phyloP scores from a whole-genome alignment of 2,113 vertebrate species.

The Ctenomys sociabilis region DNA sequence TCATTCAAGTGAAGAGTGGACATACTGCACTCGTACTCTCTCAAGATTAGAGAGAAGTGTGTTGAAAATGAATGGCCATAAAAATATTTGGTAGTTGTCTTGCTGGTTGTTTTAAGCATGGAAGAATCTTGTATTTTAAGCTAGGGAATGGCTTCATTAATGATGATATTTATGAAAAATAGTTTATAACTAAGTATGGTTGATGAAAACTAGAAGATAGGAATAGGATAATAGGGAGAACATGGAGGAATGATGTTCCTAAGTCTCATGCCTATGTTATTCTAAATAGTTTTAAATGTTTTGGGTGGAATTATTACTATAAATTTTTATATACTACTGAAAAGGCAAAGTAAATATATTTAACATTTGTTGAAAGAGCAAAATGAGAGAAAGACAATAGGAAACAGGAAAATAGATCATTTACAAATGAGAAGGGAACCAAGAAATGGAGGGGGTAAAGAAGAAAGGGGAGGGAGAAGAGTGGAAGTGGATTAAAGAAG shows the following conservation, averaged over 20 bases:
- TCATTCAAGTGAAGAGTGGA: neutral
- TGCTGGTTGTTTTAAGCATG: neutral
- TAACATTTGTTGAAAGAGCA: neutral
- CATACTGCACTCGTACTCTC: neutral
- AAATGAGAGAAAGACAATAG: neutral
- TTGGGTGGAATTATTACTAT: neutral
- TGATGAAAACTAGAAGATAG: neutral
- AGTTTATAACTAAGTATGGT: neutral
- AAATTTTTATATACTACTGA: neutral
- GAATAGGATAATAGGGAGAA: neutral
- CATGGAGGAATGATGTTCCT: neutral
- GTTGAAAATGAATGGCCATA: neutral
- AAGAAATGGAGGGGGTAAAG: too few relatives aligned
- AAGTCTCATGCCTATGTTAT: neutral
- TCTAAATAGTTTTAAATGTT: neutral
- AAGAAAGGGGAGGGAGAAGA: too few relatives aligned
- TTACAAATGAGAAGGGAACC: too few relatives aligned
- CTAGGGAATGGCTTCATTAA: neutral
- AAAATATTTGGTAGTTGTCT: neutral
- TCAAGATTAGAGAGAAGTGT: neutral
- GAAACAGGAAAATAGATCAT: too few relatives aligned
- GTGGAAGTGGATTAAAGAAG: too few relatives aligned
- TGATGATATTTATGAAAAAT: neutral
- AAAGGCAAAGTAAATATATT: neutral
- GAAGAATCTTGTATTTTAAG: neutral